Percentiles rank a stretch among this genome's conserved stretches.
These are phyloP conservation scores for Lontra canadensis DNA, from an alignment of 2,113 vertebrate species.

Conservation along the genomic window DNA sequence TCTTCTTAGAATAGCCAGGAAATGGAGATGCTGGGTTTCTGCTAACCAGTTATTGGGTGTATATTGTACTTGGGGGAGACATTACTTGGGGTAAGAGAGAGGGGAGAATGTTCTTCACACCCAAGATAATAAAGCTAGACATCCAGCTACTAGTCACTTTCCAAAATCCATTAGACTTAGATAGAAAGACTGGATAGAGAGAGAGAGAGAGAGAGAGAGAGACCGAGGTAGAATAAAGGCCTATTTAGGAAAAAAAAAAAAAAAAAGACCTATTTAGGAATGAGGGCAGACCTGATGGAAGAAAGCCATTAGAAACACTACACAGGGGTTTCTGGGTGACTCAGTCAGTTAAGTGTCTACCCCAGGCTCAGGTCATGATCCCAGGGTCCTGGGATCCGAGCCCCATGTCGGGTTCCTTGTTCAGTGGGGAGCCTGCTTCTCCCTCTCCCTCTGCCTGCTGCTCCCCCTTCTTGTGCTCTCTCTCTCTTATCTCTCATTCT, in stretches of 20 bases:
- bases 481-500: neutral
- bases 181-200: neutral
- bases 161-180: neutral
- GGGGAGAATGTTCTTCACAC: neutral
- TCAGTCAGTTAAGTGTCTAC: neutral
- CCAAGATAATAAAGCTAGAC: neutral
- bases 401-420: neutral
- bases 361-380: neutral
- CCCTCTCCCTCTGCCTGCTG: neutral
- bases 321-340: neutral
- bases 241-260: neutral
- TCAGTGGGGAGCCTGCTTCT: neutral
- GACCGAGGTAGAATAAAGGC: neutral
- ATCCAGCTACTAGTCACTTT: neutral
- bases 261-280: slow-evolving; percentile 4
- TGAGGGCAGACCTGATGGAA: slow-evolving; percentile 33
- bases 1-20: neutral
- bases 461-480: neutral
- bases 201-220: neutral
- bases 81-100: neutral
- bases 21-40: neutral
- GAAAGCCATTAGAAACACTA: slow-evolving; percentile 53
- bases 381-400: too few species aligned
- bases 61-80: neutral
- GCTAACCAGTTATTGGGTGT: neutral